These are phyloP conservation scores for Elgaria multicarinata DNA, from an alignment of 2,113 vertebrate species.

Conservation along the genomic window DNA sequence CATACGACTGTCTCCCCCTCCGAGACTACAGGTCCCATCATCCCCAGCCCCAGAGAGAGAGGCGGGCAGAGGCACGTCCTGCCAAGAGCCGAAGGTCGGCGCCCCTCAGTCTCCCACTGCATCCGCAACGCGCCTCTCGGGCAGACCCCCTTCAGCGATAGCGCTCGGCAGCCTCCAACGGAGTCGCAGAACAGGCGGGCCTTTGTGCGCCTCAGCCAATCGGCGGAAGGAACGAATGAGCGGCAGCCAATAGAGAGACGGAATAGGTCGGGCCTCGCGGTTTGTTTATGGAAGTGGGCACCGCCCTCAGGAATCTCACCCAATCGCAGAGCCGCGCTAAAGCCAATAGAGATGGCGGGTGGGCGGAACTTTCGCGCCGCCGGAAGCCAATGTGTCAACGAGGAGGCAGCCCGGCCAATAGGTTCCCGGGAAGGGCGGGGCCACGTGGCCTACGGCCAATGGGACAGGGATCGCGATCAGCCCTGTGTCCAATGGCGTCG, in stretches of 20 bases:
- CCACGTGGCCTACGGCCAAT: slow-evolving; percentile 25
- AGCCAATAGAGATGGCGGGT: not conserved
- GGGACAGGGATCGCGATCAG: fast-evolving
- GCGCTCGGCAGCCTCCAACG: not conserved
- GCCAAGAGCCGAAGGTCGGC: no score
- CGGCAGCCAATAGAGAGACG: no score
- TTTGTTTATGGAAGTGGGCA: not conserved
- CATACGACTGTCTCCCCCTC: no score
- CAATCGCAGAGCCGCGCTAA: not conserved
- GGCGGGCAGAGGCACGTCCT: no score
- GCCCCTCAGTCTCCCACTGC: no score
- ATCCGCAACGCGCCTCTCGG: no score
- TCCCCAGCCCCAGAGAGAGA: no score
- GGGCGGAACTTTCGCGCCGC: no score
- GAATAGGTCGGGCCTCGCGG: not conserved
- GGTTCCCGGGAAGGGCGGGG: not conserved
- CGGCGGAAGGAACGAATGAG: not conserved
- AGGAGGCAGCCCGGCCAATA: fast-evolving
- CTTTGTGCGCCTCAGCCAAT: not conserved
- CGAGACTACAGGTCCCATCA: no score
- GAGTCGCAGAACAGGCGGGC: not conserved
- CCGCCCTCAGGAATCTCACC: not conserved
- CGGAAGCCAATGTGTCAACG: not conserved
- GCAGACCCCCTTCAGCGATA: no score
- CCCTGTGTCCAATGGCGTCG: not conserved